phyloP scores from a whole-genome alignment of 2,888 invertebrate species.

The Argyra leucocephala region DNA sequence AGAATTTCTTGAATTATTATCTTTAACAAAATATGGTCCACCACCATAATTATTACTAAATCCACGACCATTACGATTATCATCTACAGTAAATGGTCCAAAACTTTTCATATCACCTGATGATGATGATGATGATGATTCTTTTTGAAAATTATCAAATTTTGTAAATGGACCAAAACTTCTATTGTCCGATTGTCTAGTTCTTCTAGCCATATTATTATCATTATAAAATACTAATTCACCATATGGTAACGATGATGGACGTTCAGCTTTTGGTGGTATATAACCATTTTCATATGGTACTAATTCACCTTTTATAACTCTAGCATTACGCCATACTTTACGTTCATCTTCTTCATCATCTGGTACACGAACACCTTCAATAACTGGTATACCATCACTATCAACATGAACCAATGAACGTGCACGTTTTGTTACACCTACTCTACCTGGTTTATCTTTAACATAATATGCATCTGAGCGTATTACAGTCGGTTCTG shows the following conservation, averaged over 20 bases:
- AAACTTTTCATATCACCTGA: conserved; percentile 18
- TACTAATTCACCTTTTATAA: conserved; percentile 71
- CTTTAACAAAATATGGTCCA: conserved; percentile 55
- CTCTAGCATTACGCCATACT: conserved; percentile 80
- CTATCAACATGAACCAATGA: conserved; percentile 56
- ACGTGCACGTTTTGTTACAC: conserved; percentile 51
- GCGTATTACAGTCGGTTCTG: conserved; percentile 58
- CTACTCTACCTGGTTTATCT: conserved; percentile 32
- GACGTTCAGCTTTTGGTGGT: conserved; percentile 48
- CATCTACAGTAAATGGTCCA: conserved; percentile 54
- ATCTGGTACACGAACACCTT: conserved; percentile 74
- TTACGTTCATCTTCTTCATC: conserved; percentile 67
- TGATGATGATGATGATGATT: conserved; percentile 27
- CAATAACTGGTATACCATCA: conserved; percentile 70
- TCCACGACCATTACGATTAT: conserved; percentile 38
- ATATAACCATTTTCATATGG: conserved; percentile 63
- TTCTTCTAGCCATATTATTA: conserved; percentile 23
- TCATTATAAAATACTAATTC: conserved; percentile 21
- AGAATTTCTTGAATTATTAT: conserved; percentile 49
- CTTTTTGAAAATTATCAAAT: conserved; percentile 50
- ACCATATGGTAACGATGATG: conserved; percentile 12
- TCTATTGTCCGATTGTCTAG: conserved; percentile 14
- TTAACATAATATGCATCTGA: conserved; percentile 56
- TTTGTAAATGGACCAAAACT: conserved; percentile 53
- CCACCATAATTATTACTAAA: conserved; percentile 26